Conservation (phyloP, 2,797 vertebrate genomes). For the Pogoniulus pusillus region DNA sequence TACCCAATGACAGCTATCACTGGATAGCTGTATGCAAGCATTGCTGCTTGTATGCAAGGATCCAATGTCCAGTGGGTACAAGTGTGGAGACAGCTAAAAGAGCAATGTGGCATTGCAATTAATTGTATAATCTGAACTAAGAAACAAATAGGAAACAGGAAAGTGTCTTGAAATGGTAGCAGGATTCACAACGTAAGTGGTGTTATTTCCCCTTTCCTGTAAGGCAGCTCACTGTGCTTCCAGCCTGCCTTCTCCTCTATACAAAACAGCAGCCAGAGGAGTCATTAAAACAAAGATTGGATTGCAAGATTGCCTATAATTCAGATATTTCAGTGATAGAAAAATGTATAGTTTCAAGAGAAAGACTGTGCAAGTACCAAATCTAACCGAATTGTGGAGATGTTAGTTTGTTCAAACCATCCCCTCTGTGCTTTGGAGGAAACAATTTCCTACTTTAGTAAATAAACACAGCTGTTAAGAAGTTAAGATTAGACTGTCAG, state of each 20-base stretch:
- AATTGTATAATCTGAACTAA: not conserved
- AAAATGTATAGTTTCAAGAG: constrained; percentile 37
- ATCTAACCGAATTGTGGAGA: constrained; percentile 38
- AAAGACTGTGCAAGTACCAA: not conserved
- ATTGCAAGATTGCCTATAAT: constrained; percentile 40
- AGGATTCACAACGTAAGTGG: not conserved
- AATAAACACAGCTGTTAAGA: constrained; percentile 69
- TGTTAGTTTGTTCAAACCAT: constrained; percentile 32
- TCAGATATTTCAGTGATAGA: constrained; percentile 35
- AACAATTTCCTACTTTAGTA: constrained; percentile 65
- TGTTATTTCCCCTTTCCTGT: constrained; percentile 25
- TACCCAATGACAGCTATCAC: no score
- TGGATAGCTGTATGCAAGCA: no score
- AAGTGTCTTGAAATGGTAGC: not conserved
- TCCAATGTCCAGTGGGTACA: not conserved
- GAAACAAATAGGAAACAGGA: not conserved
- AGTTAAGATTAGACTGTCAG: constrained; percentile 38
- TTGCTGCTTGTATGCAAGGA: accelerated
- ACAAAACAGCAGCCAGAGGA: constrained; percentile 33
- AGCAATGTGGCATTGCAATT: not conserved
- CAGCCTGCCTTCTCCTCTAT: not conserved
- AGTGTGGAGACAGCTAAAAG: not conserved
- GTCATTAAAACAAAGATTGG: constrained; percentile 34
- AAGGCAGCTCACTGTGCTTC: constrained; percentile 19
- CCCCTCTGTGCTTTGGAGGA: constrained; percentile 44